Evolutionary conservation across 2,113 vertebrate species (phyloP), one percentile per base, ranked within the genome.

Genomic region (Melospiza georgiana): DNA sequence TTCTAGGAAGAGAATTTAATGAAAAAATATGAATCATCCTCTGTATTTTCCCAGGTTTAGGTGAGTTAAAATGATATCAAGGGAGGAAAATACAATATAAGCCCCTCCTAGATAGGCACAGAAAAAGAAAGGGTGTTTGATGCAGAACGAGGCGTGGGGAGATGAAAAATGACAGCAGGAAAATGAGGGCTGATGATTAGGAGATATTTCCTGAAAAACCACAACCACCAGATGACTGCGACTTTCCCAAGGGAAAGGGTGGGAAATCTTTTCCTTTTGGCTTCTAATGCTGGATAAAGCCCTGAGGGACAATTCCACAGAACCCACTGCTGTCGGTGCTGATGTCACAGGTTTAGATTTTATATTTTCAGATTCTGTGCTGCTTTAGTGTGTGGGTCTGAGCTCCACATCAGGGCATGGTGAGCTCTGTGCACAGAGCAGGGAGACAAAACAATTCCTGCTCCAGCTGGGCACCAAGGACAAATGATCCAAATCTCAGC

Each of bases 241-340:
- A n/a, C 43, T 90, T 95, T 96, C 91, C 87, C 94, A 72, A 21
- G 92, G 95, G 94, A 96, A 96, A 95, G 94, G 95, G 94, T 68
- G 94, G 94, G 90, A 72, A 94, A 88, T 31, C 82, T 86, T 83
- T 96, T 96, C 92, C 82, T 75, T 86, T 90, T 74, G 59, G 27
- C 67, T 87, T 59, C 71, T 5, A 21, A 7, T 8, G 35, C 2
- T 10, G 91, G 87, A 90, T 80, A 78, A 90, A 94, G 6, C n/a
- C 88, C 55, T 4, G 48, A 79, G 63, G 82, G 52, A 71, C 48
- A 21, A 72, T 54, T 41, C 59, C 68, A n/a, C 57, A 37, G 68
- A 44, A n/a, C 10, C 46, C n/a, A 2, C 71, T 71, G n/a, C 2
- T 25, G 15, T 59, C 10, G 7, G n/a, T 59, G 57, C 57, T 59